These are phyloP conservation scores for Drosophila pruinosa DNA, from an alignment of 1,140 invertebrate species.

Conservation along the genomic window DNA sequence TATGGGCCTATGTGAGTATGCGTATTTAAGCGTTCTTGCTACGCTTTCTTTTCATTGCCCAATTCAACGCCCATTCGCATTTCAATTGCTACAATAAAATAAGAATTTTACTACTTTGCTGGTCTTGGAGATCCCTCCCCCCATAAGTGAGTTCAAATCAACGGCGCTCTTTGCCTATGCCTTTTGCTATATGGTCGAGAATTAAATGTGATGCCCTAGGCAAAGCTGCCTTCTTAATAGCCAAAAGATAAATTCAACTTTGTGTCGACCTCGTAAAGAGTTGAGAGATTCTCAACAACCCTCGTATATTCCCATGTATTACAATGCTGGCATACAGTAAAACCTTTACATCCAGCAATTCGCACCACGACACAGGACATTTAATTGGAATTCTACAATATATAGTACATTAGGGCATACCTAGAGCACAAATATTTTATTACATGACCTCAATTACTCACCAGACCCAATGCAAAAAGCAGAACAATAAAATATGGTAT, in stretches of 20 bases:
- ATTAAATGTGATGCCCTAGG: constrained; percentile 52
- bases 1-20: constrained; percentile 25
- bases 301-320: too few species aligned
- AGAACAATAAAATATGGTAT: constrained; percentile 4
- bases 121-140: constrained; percentile 35
- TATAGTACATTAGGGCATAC: background rate
- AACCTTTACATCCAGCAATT: constrained; percentile 10
- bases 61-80: constrained; percentile 78
- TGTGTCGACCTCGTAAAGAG: constrained; percentile 37
- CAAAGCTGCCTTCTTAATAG: constrained; percentile 20
- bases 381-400: constrained; percentile 40
- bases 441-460: constrained; percentile 55
- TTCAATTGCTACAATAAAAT: constrained; percentile 79
- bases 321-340: constrained; percentile 3
- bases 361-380: constrained; percentile 33
- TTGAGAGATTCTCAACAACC: constrained; percentile 14
- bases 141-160: constrained; percentile 33
- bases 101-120: constrained; percentile 67
- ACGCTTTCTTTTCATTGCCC: constrained; percentile 64
- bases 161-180: constrained; percentile 29
- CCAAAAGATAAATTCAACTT: constrained; percentile 37
- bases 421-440: constrained; percentile 44
- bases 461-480: constrained; percentile 26
- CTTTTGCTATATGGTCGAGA: constrained; percentile 40
- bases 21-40: constrained; percentile 35